Base-by-base conservation (phyloP, 2,888 invertebrate genomes). In the Drosophila paranaensis region DNA sequence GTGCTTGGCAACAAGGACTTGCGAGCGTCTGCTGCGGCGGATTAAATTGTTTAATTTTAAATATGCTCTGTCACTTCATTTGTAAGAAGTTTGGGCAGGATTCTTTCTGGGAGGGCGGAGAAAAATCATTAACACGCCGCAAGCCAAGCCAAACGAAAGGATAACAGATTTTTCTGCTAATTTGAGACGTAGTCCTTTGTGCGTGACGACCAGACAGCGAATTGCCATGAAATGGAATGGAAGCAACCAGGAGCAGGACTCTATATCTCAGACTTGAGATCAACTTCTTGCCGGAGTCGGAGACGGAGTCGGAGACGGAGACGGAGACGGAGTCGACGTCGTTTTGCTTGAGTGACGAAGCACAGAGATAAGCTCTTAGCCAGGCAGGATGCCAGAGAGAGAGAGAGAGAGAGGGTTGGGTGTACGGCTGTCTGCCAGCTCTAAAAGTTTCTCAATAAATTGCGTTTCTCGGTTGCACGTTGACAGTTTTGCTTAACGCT, bases 401-500 rank as follows among this genome's bases (percentile, higher is more conserved):
- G 27, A 40, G n/a, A 33, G 27, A 27, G 27, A 27, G 27, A 27
- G 27, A 20, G 27, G 27, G 27, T 27, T 27, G 27, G 27, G 27
- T 4, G 2, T 33, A 2, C 43, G 42, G 37, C 43, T 64, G 60
- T 67, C 61, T 50, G 79, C 42, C 70, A 66, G 63, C 53, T 62
- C 56, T 62, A 39, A 91, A 91, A 91, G 78, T 91, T 91, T 91
- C 82, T 79, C 90, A 91, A 91, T 91, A 91, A 91, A 91, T 91
- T 91, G 81, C 77, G 82, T 84, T 79, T 81, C 83, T 80, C 71
- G 80, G 74, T 83, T 74, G 84, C 77, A 88, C 81, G 92, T 91
- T 92, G 91, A 91, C 91, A 91, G 91, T 92, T 91, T 89, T 90
- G 84, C 90, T 91, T 91, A 91, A 91, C 92, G 92, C 91, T 91